phyloP scores from a whole-genome alignment of 2,797 vertebrate genomes.

The Apogon hyalosoma region DNA sequence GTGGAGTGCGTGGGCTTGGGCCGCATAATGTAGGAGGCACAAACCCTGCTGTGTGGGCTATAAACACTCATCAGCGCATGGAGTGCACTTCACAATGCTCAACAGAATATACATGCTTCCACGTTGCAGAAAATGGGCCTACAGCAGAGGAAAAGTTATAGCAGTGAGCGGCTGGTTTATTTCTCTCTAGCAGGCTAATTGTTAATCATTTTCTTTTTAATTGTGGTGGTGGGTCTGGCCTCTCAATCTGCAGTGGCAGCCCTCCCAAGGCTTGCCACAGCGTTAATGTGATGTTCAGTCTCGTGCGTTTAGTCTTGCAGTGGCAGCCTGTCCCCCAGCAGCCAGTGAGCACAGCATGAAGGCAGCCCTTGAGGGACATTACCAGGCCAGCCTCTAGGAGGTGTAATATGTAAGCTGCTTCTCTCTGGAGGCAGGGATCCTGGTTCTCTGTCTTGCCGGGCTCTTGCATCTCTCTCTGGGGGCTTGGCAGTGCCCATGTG shows the following conservation, averaged over 20 bases:
- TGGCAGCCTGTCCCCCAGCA: constrained; percentile 56
- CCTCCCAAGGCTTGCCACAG: constrained; percentile 66
- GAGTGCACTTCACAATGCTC: constrained; percentile 77
- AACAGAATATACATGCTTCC: constrained; percentile 62
- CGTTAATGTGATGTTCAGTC: constrained; percentile 77
- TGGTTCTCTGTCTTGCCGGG: constrained; percentile 67
- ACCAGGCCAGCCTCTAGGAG: constrained; percentile 71
- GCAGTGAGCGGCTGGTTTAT: constrained; percentile 67
- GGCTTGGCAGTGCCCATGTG: constrained; percentile 77
- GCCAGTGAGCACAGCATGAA: constrained; percentile 75
- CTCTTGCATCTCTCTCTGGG: constrained; percentile 72
- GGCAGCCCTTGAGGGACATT: constrained; percentile 76
- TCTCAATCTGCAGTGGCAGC: constrained; percentile 67
- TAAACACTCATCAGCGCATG: constrained; percentile 78
- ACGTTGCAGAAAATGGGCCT: constrained; percentile 63
- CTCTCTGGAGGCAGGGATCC: constrained; percentile 67
- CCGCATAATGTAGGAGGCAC: constrained; percentile 77
- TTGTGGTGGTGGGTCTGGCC: constrained; percentile 70
- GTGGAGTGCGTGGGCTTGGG: constrained; percentile 79
- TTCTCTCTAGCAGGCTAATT: constrained; percentile 69
- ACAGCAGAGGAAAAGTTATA: constrained; percentile 60
- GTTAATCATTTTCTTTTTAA: constrained; percentile 78
- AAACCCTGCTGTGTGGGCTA: constrained; percentile 81
- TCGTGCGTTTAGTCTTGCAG: constrained; percentile 67
- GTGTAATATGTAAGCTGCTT: constrained; percentile 72